Conservation (phyloP, 2,797 vertebrate species). For the Varecia variegata region DNA sequence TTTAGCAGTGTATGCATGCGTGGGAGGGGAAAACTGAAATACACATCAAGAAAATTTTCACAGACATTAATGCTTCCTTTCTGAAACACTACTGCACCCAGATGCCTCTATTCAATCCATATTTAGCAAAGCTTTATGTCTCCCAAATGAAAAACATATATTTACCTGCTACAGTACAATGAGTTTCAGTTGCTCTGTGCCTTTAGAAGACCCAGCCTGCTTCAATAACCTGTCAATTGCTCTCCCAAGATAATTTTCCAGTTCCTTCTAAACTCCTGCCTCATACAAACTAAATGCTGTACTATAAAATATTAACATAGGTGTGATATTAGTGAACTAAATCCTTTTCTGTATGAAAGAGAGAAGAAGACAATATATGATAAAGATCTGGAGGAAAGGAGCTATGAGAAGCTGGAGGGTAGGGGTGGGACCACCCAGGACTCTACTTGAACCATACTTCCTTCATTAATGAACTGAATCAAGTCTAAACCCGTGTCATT, state of each 20-base stretch:
- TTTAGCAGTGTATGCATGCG: background rate
- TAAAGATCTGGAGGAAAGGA: background rate
- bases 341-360: background rate
- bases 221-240: background rate
- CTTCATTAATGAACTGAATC: background rate
- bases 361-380: background rate
- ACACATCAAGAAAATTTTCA: background rate
- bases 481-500: background rate
- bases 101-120: background rate
- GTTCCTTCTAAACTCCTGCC: background rate
- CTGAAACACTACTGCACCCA: background rate
- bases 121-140: background rate
- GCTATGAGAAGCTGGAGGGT: background rate
- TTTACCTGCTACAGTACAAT: background rate
- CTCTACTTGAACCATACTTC: background rate
- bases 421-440: no score
- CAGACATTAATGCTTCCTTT: background rate
- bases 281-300: background rate
- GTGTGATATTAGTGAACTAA: background rate
- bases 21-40: background rate
- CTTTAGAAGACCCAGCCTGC: background rate
- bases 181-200: background rate
- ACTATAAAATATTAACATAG: background rate
- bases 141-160: background rate
- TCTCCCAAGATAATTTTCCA: background rate